These are phyloP conservation scores for Coilia nasus DNA, from an alignment of 2,797 vertebrate species.

Conservation along the genomic window DNA sequence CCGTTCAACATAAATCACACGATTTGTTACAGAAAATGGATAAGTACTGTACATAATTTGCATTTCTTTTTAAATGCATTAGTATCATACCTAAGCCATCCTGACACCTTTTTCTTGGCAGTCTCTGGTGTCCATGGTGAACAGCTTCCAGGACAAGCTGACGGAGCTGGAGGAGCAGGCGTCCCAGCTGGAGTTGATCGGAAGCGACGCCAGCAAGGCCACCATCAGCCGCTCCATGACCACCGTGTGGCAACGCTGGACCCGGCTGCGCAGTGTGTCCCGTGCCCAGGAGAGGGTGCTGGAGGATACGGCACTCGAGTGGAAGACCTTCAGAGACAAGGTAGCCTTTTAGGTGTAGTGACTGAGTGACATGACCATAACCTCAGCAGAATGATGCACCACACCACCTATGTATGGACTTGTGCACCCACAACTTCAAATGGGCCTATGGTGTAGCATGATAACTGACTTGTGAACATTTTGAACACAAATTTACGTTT, in stretches of 20 bases:
- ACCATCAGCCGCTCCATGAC: slow-evolving; percentile 74
- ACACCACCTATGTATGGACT: not conserved
- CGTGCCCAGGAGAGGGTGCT: slow-evolving; percentile 89
- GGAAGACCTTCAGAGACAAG: slow-evolving; percentile 86
- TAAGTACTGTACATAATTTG: not conserved
- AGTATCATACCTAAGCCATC: not conserved
- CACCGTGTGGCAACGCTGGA: slow-evolving; percentile 89
- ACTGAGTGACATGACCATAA: not conserved
- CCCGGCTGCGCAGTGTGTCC: slow-evolving; percentile 81
- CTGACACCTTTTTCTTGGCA: slow-evolving; percentile 51
- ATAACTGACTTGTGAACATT: not conserved
- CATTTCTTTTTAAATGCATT: not conserved
- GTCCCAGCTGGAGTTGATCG: slow-evolving; percentile 75
- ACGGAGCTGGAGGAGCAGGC: slow-evolving; percentile 81
- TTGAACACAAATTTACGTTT: not conserved
- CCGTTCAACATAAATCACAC: not conserved
- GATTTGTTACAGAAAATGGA: not conserved
- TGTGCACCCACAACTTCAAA: not conserved
- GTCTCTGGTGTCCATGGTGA: slow-evolving; percentile 79
- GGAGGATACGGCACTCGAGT: slow-evolving; percentile 84
- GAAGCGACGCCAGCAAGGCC: slow-evolving; percentile 75
- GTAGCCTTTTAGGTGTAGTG: slow-evolving; percentile 49
- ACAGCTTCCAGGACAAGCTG: slow-evolving; percentile 81
- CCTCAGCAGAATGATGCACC: not conserved
- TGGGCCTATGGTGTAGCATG: not conserved